Base-by-base conservation (phyloP, 2,888 invertebrate species). In the Thysanoteuthis rhombus region DNA sequence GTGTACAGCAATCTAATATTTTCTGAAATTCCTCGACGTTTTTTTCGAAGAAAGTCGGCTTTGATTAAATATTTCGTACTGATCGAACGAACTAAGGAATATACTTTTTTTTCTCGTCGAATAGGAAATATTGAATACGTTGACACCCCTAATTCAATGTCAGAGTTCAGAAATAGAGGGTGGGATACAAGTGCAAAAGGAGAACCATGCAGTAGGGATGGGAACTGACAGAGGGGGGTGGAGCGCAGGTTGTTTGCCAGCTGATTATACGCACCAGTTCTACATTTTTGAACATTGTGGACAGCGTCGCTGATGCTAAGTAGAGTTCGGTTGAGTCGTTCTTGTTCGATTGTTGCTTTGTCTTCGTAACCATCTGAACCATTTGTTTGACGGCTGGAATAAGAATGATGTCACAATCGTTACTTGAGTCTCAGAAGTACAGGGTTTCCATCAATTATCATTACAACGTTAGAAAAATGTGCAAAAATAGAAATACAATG, bases 291-390 rank as follows among this genome's bases (percentile, higher is more conserved):
- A 47, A 93, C 58, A 58, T 47, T 93, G 19, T 93, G 93, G 32
- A 93, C 91, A n/a, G 91, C 58, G 47, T 93, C 93, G 47, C 93
- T 93, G 52, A 93, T 93, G 32, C 93, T 93, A n/a, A 93, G 93
- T 28, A 93, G 40, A 6, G 91, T 91, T 45, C 91, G 40, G 10
- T 45, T 91, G 91, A 91, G 91, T 42, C 91, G 91, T 40, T 91
- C 91, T 40, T 91, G 90, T 90, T 90, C 90, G 16, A 90, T 22
- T 0, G 90, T 38, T 90, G n/a, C 39, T 90, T 90, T 90, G 40
- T 90, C 90, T 28, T 90, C 90, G 3, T 90, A 40, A 39, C 38
- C 90, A 90, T 90, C 90, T 38, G 90, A 90, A 90, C 90, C 90
- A 42, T 90, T 90, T 32, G 42, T 25, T 90, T 90, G 90, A 42